These are phyloP conservation scores for Aphelinus certus DNA, from an alignment of 1,140 invertebrate genomes.

Conservation along the genomic window DNA sequence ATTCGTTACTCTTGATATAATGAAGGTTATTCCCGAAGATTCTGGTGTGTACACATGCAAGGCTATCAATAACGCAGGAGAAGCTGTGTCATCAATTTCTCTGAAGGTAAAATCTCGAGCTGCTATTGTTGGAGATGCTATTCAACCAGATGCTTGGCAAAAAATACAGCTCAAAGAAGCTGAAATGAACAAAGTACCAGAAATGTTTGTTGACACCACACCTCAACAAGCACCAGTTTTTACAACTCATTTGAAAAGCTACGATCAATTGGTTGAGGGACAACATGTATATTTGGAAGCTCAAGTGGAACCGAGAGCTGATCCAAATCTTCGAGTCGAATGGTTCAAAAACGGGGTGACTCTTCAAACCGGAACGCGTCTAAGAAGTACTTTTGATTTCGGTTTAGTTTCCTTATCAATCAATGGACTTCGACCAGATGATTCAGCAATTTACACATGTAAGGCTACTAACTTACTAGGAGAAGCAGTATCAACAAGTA, in stretches of 20 bases:
- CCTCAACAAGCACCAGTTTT: conserved; percentile 90
- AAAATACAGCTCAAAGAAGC: conserved; percentile 90
- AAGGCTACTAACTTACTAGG: conserved; percentile 90
- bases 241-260: conserved; percentile 88
- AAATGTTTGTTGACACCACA: conserved; percentile 83
- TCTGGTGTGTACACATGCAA: conserved; percentile 94
- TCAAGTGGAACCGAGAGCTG: conserved; percentile 93
- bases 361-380: conserved; percentile 82
- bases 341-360: conserved; percentile 94
- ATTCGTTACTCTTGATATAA: conserved; percentile 91
- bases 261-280: conserved; percentile 86
- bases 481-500: conserved; percentile 91
- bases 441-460: conserved; percentile 94
- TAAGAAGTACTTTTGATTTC: conserved; percentile 92
- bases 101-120: conserved; percentile 86
- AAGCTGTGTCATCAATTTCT: conserved; percentile 89
- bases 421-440: conserved; percentile 84
- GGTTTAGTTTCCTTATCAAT: conserved; percentile 93
- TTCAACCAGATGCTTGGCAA: conserved; percentile 89
- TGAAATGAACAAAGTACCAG: conserved; percentile 86
- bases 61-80: conserved; percentile 89
- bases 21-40: conserved; percentile 87
- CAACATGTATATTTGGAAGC: conserved; percentile 94
- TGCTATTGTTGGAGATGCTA: conserved; percentile 80
- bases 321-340: conserved; percentile 90